These are phyloP conservation scores for Arbacia lixula DNA, from an alignment of 53 echinoderm and acorn worm species.

Conservation along the genomic window DNA sequence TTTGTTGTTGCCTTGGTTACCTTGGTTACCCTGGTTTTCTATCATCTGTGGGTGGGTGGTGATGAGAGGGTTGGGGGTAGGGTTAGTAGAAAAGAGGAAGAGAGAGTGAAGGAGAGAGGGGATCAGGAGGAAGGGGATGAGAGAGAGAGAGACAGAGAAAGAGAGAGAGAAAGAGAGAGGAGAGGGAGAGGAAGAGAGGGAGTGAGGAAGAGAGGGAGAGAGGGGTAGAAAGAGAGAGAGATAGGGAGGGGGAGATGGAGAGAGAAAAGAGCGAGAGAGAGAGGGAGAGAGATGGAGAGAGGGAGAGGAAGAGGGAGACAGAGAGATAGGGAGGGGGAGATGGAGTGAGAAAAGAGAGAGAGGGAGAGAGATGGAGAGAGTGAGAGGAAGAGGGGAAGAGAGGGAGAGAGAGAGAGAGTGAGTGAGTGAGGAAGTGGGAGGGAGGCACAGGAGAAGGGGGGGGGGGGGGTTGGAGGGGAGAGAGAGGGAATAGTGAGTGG, in stretches of 20 bases:
- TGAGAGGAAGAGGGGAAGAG: too few species aligned
- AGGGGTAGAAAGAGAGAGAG: background rate
- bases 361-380: too few species aligned
- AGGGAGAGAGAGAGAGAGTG: too few species aligned
- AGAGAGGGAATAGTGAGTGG: too few species aligned
- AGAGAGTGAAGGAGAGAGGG: background rate
- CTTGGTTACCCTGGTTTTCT: slow-evolving; percentile 3
- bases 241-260: background rate
- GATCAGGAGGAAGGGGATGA: background rate
- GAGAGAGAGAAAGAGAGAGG: background rate
- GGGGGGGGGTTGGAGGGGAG: background rate
- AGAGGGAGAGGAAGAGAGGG: background rate
- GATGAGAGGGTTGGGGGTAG: too few species aligned
- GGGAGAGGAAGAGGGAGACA: background rate
- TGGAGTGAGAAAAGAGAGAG: background rate
- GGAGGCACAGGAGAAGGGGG: background rate
- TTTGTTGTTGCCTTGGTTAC: background rate
- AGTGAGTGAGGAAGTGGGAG: too few species aligned
- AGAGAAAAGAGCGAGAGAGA: background rate
- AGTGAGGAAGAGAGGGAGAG: background rate
- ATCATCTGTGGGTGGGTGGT: background rate
- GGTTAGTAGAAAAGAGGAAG: background rate
- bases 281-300: background rate
- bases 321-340: background rate
- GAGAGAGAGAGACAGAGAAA: background rate